A percentile compares a stretch with the other conserved stretches of the same genome.
Conservation (phyloP, 1,140 invertebrate species). For the Philotrypesis tridentata region DNA sequence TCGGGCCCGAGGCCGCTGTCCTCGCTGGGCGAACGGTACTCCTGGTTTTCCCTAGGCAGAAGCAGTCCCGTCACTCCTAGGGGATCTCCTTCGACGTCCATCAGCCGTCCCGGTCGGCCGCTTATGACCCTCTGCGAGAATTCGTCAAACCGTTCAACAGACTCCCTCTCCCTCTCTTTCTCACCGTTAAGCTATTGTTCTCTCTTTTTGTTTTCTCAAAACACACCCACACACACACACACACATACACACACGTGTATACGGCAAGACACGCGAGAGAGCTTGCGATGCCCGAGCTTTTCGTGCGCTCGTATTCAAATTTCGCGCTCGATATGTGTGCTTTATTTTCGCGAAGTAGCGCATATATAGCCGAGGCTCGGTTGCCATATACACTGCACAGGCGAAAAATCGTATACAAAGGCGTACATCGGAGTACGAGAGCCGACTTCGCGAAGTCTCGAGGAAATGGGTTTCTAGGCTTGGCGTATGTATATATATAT, state of each 20-base stretch:
- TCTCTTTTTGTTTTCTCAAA: background rate
- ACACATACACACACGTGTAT: no score
- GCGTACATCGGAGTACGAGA: background rate
- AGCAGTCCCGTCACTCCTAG: slow-evolving; percentile 72
- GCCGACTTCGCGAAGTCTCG: background rate
- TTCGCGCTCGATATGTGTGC: background rate
- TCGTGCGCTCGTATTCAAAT: background rate
- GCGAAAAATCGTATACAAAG: slow-evolving; percentile 17
- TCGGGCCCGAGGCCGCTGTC: slow-evolving; percentile 88
- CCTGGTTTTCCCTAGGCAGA: slow-evolving; percentile 72
- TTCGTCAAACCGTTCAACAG: slow-evolving; percentile 51
- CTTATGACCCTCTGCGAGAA: slow-evolving; percentile 68
- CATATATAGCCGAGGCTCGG: no score
- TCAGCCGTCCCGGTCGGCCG: slow-evolving; percentile 72
- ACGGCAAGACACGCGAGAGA: background rate
- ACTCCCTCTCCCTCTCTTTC: background rate
- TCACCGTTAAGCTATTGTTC: background rate
- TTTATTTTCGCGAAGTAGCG: background rate
- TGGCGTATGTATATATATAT: no score
- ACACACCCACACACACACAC: background rate
- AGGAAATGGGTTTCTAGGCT: slow-evolving; percentile 37
- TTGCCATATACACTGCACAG: no score
- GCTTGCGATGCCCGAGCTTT: slow-evolving; percentile 56
- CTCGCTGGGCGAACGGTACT: slow-evolving; percentile 86
- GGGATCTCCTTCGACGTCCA: slow-evolving; percentile 77